Evolutionary conservation across 2,113 vertebrate species (phyloP).

Genomic region (Emberiza fucata): DNA sequence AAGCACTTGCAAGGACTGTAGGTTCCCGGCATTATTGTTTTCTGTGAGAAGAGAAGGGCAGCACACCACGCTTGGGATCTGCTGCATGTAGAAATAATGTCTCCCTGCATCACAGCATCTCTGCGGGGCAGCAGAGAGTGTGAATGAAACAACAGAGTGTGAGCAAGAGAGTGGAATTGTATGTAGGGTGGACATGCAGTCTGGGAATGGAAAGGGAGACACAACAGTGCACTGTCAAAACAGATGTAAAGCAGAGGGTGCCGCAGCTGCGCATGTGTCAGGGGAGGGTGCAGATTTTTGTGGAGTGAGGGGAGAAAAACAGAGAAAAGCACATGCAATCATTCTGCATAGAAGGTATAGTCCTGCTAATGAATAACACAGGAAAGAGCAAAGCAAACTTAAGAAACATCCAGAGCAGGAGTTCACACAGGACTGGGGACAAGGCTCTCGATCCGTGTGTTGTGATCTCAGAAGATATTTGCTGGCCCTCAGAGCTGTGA

Average conservation of each 20-base stretch:
- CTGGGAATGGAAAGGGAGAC: background rate
- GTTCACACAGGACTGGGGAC: background rate
- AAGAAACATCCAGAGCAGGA: background rate
- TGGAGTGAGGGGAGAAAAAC: background rate
- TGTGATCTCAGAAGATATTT: background rate
- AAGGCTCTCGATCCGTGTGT: background rate
- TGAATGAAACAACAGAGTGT: background rate
- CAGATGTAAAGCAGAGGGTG: background rate
- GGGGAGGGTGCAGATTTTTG: background rate
- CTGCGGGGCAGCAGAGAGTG: background rate
- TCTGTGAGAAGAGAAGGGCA: background rate
- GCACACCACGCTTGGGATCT: rapidly evolving
- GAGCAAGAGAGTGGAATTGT: background rate
- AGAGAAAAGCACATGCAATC: background rate
- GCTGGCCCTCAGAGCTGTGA: background rate
- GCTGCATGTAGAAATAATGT: background rate
- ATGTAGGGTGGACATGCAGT: background rate
- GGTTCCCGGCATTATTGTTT: background rate
- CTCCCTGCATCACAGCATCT: background rate
- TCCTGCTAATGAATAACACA: background rate
- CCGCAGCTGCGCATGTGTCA: background rate
- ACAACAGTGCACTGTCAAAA: background rate
- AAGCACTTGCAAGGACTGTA: background rate
- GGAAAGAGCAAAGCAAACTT: background rate
- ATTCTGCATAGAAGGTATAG: background rate